Conservation (phyloP, 2,888 invertebrate genomes). For the Celastrina argiolus region DNA sequence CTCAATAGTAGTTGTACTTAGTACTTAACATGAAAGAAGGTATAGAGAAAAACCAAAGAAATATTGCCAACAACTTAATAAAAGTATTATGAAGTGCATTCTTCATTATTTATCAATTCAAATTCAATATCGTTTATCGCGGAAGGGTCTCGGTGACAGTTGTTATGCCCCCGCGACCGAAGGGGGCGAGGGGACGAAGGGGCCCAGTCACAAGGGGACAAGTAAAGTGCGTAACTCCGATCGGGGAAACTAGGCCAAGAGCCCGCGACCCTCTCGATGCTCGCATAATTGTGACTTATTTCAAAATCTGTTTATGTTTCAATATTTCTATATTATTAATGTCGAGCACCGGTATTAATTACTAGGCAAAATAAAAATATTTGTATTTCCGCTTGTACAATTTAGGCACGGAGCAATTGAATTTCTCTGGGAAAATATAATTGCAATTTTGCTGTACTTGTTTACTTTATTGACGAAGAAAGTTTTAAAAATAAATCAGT, state of each 20-base stretch:
- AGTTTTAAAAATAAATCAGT: neutral
- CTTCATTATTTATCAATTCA: neutral
- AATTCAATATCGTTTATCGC: neutral
- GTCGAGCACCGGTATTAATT: conserved; percentile 20
- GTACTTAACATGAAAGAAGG: no score
- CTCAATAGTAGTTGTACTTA: no score
- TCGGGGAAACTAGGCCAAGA: conserved; percentile 17
- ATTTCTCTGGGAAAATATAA: conserved; percentile 16
- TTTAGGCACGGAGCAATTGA: conserved; percentile 19
- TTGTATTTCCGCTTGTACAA: conserved; percentile 15
- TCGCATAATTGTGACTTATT: conserved; percentile 26
- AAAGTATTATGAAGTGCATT: no score
- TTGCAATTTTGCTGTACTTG: conserved; percentile 9
- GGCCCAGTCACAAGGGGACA: neutral
- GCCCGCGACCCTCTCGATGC: conserved; percentile 25
- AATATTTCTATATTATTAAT: conserved; percentile 23
- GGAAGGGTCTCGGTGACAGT: conserved; percentile 21
- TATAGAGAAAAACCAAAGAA: no score
- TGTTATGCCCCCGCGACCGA: conserved; percentile 1
- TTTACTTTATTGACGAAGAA: conserved; percentile 14
- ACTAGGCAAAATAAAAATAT: conserved; percentile 17
- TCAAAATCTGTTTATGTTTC: conserved; percentile 24
- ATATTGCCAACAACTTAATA: no score
- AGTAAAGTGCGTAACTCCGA: conserved; percentile 24
- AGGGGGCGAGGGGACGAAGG: neutral